Evolutionary conservation across 2,888 invertebrate species (phyloP).

Genomic region (Ormyrus thymus): DNA sequence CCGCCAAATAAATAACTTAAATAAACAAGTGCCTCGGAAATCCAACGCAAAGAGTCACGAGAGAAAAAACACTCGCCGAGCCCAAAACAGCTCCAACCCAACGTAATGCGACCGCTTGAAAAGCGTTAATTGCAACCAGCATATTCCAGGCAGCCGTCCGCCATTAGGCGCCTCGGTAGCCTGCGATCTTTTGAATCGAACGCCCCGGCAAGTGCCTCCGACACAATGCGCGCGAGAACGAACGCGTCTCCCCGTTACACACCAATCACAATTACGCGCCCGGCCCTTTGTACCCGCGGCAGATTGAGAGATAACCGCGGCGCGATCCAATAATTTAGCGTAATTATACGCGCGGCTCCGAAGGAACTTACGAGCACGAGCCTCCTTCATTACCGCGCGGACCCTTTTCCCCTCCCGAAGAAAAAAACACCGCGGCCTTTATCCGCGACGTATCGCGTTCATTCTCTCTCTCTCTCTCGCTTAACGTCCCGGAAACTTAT

Average conservation of each 20-base stretch:
- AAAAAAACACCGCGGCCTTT: not conserved
- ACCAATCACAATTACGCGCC: conserved; percentile 41
- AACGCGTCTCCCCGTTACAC: conserved; percentile 9
- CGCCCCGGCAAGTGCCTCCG: not conserved
- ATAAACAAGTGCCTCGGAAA: too few species aligned
- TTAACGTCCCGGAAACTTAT: conserved; percentile 44
- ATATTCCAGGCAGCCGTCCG: conserved; percentile 8
- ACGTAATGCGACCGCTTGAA: too few species aligned
- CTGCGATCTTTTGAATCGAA: conserved; percentile 19
- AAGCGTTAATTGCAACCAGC: too few species aligned
- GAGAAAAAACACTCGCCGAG: too few species aligned
- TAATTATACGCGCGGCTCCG: conserved; percentile 61
- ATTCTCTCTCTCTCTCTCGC: too few species aligned
- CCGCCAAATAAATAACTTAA: too few species aligned
- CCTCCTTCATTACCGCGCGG: not conserved
- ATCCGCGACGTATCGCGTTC: conserved; percentile 31
- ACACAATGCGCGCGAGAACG: not conserved
- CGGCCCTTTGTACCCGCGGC: conserved; percentile 44
- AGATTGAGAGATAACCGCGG: conserved; percentile 70
- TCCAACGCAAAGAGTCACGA: too few species aligned
- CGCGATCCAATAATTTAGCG: conserved; percentile 68
- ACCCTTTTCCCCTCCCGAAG: not conserved
- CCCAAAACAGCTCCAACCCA: too few species aligned
- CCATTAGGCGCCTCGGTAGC: conserved; percentile 27
- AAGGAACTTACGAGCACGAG: too few species aligned